phyloP scores from a whole-genome alignment of 1,140 invertebrate species.

The Drosophila ercepeae region DNA sequence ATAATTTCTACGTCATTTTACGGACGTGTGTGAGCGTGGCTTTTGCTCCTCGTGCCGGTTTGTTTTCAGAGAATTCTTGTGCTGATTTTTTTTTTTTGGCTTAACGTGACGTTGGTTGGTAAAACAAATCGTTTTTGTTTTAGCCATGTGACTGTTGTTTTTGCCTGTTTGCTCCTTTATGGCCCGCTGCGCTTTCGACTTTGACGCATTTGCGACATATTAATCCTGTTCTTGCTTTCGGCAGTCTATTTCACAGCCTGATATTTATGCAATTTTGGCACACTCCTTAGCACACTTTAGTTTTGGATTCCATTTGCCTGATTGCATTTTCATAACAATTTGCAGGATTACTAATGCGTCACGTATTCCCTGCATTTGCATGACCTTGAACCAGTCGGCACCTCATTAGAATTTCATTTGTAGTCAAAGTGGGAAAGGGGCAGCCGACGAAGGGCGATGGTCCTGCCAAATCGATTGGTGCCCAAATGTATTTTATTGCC shows the following conservation, averaged over 20 bases:
- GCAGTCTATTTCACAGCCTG: background rate
- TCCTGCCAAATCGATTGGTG: slow-evolving; percentile 27
- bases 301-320: slow-evolving; percentile 58
- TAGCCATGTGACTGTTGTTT: slow-evolving; percentile 30
- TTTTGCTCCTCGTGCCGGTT: slow-evolving; percentile 23
- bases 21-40: slow-evolving; percentile 42
- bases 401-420: slow-evolving; percentile 52
- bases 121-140: slow-evolving; percentile 58
- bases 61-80: slow-evolving; percentile 38
- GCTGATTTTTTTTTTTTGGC: slow-evolving; percentile 38
- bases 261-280: slow-evolving; percentile 9
- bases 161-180: slow-evolving; percentile 49
- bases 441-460: slow-evolving; percentile 10
- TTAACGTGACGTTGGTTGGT: slow-evolving; percentile 69
- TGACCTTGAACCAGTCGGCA: slow-evolving; percentile 38
- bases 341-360: slow-evolving; percentile 64
- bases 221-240: slow-evolving; percentile 30
- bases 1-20: slow-evolving; percentile 76
- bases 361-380: slow-evolving; percentile 38
- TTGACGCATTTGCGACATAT: slow-evolving; percentile 42
- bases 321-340: slow-evolving; percentile 77
- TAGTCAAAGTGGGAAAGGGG: slow-evolving; percentile 15
- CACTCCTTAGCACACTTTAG: slow-evolving; percentile 1
- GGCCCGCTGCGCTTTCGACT: slow-evolving; percentile 64
- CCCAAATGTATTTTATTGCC: slow-evolving; percentile 40